A percentile compares a stretch with the other conserved stretches of the same genome.
phyloP scores from a whole-genome alignment of 1,140 invertebrate species.

The Drosophila elegans region DNA sequence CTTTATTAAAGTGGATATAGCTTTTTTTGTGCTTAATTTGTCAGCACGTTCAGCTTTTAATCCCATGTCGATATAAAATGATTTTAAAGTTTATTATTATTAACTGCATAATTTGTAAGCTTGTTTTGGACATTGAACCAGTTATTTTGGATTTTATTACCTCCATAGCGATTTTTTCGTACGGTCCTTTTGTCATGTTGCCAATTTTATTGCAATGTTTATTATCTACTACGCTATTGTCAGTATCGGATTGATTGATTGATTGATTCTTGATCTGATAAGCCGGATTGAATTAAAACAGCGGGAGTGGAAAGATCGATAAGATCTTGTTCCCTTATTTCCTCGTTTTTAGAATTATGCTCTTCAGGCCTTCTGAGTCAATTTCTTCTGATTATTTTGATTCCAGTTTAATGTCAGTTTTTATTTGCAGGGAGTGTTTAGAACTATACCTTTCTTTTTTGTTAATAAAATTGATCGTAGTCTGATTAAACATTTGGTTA shows the following conservation, averaged over 20 bases:
- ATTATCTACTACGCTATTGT: not conserved
- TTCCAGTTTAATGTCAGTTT: not conserved
- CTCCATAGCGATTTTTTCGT: not conserved
- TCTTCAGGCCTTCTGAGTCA: no score
- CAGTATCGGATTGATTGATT: not conserved
- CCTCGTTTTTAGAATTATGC: not conserved
- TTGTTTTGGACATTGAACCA: not conserved
- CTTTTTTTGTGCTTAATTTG: not conserved
- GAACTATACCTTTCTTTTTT: no score
- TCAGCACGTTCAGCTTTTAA: constrained; percentile 3
- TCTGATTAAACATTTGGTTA: no score
- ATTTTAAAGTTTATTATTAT: not conserved
- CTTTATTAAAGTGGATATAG: not conserved
- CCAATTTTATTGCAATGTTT: not conserved
- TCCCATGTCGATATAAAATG: not conserved
- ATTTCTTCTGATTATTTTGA: no score
- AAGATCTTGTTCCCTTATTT: not conserved
- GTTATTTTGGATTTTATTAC: not conserved
- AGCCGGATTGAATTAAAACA: not conserved
- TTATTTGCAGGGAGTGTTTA: no score
- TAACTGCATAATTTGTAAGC: not conserved
- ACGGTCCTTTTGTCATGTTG: not conserved
- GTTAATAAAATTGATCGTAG: no score
- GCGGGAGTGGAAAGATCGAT: not conserved
- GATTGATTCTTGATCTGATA: not conserved